These are phyloP conservation scores for Drosophila malerkotliana DNA, from an alignment of 1,140 invertebrate species.

Conservation along the genomic window DNA sequence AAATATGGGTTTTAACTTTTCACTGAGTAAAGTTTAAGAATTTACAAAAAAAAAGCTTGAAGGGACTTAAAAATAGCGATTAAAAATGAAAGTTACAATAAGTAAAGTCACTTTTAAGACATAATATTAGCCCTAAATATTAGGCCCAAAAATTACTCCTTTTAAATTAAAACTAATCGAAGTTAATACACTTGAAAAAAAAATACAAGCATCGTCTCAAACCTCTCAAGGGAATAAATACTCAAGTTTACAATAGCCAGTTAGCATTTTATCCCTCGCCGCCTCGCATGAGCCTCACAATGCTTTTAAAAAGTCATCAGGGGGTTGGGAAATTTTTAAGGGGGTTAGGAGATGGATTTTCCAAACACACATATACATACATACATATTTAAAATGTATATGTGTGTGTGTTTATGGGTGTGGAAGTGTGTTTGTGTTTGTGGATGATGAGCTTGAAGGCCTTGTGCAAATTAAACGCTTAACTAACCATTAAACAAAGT, in stretches of 20 bases:
- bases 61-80: not conserved
- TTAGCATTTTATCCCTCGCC: not conserved
- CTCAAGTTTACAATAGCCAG: conserved; percentile 3
- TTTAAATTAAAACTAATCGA: not conserved
- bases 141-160: not conserved
- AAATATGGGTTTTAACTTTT: not conserved
- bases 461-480: conserved; percentile 77
- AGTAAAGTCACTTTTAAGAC: too few species aligned
- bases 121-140: too few species aligned
- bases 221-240: conserved; percentile 7
- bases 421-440: not conserved
- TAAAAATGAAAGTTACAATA: too few species aligned
- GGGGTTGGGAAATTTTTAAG: not conserved
- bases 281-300: conserved; percentile 8
- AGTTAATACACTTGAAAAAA: not conserved
- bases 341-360: conserved; percentile 2
- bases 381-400: not conserved
- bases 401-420: not conserved
- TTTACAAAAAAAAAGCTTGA: not conserved
- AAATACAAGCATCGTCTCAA: not conserved
- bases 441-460: conserved; percentile 41
- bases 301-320: conserved; percentile 40
- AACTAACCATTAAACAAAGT: conserved; percentile 81
- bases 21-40: not conserved
- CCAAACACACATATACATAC: not conserved